Percentiles rank a stretch among this genome's conserved stretches.
These are phyloP conservation scores for Amblyopsis rosae DNA, from an alignment of 2,113 vertebrate species.

Conservation along the genomic window DNA sequence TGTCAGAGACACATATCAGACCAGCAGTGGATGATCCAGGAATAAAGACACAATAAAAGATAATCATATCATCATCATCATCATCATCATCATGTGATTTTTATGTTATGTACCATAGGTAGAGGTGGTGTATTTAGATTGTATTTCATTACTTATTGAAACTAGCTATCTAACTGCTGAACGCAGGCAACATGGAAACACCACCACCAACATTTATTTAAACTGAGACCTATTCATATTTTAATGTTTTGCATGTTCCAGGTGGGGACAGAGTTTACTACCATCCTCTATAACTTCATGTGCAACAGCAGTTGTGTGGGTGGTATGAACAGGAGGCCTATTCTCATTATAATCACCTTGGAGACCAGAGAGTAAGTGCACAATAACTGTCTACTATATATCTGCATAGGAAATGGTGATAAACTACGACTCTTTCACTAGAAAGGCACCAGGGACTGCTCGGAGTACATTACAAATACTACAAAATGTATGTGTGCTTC, in stretches of 20 bases:
- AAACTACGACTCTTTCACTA: no score
- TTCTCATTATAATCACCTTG: slow-evolving; percentile 97
- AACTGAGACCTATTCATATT: background rate
- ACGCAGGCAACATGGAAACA: background rate
- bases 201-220: background rate
- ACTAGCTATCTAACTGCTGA: background rate
- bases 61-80: no score
- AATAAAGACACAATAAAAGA: background rate
- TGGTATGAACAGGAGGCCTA: slow-evolving; percentile 98
- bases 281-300: slow-evolving; percentile 99
- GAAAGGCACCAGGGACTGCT: no score
- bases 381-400: background rate
- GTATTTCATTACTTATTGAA: background rate
- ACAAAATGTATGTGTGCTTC: no score
- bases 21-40: background rate
- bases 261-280: slow-evolving; percentile 98
- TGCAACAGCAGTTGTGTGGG: slow-evolving; percentile 99
- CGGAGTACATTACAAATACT: no score
- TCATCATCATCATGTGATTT: background rate
- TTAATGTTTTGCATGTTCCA: slow-evolving; percentile 57
- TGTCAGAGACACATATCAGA: background rate
- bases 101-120: background rate
- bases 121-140: background rate
- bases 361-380: slow-evolving; percentile 92
- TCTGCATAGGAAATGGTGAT: background rate